A percentile compares a stretch with the other conserved stretches of the same genome.
These are phyloP conservation scores for Andrena trimmerana DNA, from an alignment of 2,888 invertebrate species.

Conservation along the genomic window DNA sequence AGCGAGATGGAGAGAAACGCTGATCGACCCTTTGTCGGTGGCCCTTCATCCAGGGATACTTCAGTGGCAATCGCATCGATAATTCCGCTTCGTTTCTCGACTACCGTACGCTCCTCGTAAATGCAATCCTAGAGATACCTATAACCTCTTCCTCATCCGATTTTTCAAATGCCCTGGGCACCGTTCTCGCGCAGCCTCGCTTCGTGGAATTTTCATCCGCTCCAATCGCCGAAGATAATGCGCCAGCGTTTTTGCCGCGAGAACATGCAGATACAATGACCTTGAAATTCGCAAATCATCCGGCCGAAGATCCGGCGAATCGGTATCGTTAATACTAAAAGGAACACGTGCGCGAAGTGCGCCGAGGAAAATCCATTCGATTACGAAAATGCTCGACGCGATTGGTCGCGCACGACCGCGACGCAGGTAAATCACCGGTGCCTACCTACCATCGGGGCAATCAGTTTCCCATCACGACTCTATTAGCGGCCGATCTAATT, in stretches of 20 bases:
- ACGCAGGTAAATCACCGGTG: slow-evolving; percentile 36
- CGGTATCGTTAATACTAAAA: background rate
- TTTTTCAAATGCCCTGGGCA: slow-evolving; percentile 48
- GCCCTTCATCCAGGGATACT: slow-evolving; percentile 71
- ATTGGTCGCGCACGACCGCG: background rate
- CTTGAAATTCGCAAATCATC: slow-evolving; percentile 14
- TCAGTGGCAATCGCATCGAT: slow-evolving; percentile 83
- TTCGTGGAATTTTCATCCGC: slow-evolving; percentile 54
- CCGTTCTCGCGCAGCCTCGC: slow-evolving; percentile 22
- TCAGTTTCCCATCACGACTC: slow-evolving; percentile 74
- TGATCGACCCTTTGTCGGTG: slow-evolving; percentile 80
- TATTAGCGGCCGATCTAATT: slow-evolving; percentile 71
- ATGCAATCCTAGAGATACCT: slow-evolving; percentile 59
- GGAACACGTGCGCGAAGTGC: background rate
- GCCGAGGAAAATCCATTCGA: background rate
- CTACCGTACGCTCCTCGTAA: slow-evolving; percentile 64
- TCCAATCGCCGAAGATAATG: slow-evolving; percentile 48
- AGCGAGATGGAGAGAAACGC: slow-evolving; percentile 71
- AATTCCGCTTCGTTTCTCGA: slow-evolving; percentile 77
- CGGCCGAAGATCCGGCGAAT: background rate
- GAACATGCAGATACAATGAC: slow-evolving; percentile 26
- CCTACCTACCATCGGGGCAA: slow-evolving; percentile 26
- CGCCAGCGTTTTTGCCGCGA: slow-evolving; percentile 32
- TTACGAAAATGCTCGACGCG: background rate
- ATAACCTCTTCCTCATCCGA: slow-evolving; percentile 56